Base-by-base conservation (phyloP, 1,140 invertebrate species). In the Macrosteles quadrilineatus region DNA sequence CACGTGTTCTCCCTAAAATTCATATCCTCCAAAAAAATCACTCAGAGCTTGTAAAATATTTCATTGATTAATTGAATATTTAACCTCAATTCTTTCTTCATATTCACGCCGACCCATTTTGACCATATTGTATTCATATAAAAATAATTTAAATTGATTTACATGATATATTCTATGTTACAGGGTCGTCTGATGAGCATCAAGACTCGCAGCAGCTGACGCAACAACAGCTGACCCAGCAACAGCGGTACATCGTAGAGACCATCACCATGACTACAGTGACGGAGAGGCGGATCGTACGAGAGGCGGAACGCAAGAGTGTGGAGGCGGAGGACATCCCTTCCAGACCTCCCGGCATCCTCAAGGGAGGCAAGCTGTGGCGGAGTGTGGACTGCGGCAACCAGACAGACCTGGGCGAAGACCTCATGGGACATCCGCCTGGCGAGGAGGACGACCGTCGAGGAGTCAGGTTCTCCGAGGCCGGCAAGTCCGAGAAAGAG, bases 251-350 rank as follows among this genome's bases (percentile, higher is more conserved):
- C 77, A 84, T 89, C 75, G 84, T 89, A 75, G 87, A 89, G 78
- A 88, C 87, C 67, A 87, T 87, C 73, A 87, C 87, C 66, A 88
- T 88, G 85, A 88, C 87, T 70, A 88, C 87, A 57, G 87, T 88
- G 40, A 88, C 87, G 67, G 87, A 88, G 76, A 80, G 86, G 47
- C 82, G 87, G 30, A 86, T 87, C 62, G 83, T 88, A 1, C 83
- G 86, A 0, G 86, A 87, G 55, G 71, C 67, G 4, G 73, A 71
- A n/a, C 55, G 31, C 1, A 32, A 50, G 47, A 43, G 3, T 12
- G 45, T 32, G 17, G 72, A 43, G 31, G 80, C 68, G 78, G 80
- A 72, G 36, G 47, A 78, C 78, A 30, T 77, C 79, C 71, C 71
- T 72, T 23, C 57, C 66, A 59, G 55, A 14, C 32, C 32, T 4